Evolutionary conservation across 2,797 vertebrate genomes (phyloP).

Genomic region (Eutrigla gurnardus): DNA sequence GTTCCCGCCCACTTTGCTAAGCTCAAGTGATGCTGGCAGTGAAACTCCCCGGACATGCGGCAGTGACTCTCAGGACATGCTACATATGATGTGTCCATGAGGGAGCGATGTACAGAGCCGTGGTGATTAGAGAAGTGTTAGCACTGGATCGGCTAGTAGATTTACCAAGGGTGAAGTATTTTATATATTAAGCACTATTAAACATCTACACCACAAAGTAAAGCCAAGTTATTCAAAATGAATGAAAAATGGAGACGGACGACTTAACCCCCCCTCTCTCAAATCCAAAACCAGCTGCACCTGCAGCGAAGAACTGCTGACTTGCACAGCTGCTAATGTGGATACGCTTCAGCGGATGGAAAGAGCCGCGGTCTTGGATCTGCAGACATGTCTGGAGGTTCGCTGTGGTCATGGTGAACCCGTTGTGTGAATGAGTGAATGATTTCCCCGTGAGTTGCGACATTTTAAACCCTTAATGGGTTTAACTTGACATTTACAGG

Average conservation of each 20-base stretch:
- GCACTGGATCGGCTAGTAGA: slow-evolving; percentile 24
- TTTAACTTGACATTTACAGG: slow-evolving; percentile 17
- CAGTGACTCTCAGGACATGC: too few species aligned
- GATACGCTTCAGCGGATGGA: slow-evolving; percentile 30
- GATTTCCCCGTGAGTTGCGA: slow-evolving; percentile 1
- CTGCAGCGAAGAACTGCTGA: slow-evolving; percentile 57
- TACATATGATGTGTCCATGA: background rate
- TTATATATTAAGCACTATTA: slow-evolving; percentile 37
- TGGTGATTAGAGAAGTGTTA: slow-evolving; percentile 14
- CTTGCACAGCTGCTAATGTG: slow-evolving; percentile 40
- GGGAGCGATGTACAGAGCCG: background rate
- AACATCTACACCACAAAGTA: slow-evolving; percentile 28
- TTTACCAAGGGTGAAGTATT: slow-evolving; percentile 24
- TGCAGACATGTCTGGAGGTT: slow-evolving; percentile 41
- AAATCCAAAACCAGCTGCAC: slow-evolving; percentile 50
- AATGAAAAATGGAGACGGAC: slow-evolving; percentile 30
- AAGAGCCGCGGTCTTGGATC: slow-evolving; percentile 37
- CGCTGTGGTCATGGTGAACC: slow-evolving; percentile 21
- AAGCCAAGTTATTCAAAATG: slow-evolving; percentile 51
- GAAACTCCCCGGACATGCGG: too few species aligned
- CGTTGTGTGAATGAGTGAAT: slow-evolving; percentile 31
- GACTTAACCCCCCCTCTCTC: slow-evolving; percentile 15
- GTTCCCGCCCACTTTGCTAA: too few species aligned
- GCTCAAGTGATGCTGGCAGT: too few species aligned
- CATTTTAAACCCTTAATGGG: slow-evolving; percentile 29